phyloP scores from a whole-genome alignment of 2,888 invertebrate genomes.

The Amorpha juglandis region DNA sequence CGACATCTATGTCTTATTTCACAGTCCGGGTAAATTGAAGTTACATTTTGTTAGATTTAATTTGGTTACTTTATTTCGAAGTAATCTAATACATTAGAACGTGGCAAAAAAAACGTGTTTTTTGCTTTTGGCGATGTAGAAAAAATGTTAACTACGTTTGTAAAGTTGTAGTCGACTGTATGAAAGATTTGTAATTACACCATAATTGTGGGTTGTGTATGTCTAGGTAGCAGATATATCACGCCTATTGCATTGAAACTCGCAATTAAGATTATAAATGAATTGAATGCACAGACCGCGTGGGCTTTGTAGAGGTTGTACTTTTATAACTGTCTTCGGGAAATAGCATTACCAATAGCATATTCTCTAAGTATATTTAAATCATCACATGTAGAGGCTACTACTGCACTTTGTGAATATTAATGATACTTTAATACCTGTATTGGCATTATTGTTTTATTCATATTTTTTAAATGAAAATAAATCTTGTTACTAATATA shows the following conservation, averaged over 20 bases:
- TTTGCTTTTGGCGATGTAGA: not conserved
- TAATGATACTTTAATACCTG: too few species aligned
- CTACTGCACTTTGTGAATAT: too few species aligned
- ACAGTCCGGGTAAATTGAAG: slow-evolving; percentile 13
- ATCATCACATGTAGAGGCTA: too few species aligned
- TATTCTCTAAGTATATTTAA: too few species aligned
- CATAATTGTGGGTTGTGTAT: slow-evolving; percentile 71
- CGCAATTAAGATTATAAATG: slow-evolving; percentile 25
- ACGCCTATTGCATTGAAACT: slow-evolving; percentile 52
- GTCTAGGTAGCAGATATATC: slow-evolving; percentile 75
- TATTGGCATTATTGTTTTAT: too few species aligned
- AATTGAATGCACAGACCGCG: not conserved
- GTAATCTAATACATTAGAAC: slow-evolving; percentile 7
- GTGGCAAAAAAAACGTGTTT: not conserved
- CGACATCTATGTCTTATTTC: slow-evolving; percentile 24
- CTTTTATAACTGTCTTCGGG: not conserved
- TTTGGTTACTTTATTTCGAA: slow-evolving; percentile 25
- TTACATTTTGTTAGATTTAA: slow-evolving; percentile 35
- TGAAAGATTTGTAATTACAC: slow-evolving; percentile 71
- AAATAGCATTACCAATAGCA: too few species aligned
- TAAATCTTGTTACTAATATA: too few species aligned
- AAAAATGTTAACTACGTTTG: not conserved
- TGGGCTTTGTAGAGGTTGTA: not conserved
- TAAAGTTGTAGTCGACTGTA: slow-evolving; percentile 41
- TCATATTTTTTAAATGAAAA: too few species aligned